These are phyloP conservation scores for Callyntrura guangdongensis DNA, from an alignment of 2,888 invertebrate species.

Conservation along the genomic window DNA sequence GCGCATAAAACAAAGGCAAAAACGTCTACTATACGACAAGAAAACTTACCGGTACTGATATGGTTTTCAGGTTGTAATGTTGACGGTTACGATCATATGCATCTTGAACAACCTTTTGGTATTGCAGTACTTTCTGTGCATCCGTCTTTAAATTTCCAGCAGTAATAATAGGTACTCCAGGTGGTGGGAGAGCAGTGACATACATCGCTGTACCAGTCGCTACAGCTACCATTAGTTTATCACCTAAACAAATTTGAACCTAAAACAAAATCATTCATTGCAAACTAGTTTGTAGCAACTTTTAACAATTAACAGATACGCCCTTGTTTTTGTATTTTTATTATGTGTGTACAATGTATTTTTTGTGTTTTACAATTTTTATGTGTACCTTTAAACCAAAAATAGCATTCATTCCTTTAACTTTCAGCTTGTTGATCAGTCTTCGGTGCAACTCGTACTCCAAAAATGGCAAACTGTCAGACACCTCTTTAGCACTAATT, in stretches of 20 bases:
- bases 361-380: not conserved
- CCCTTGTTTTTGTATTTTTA: not conserved
- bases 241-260: conserved; percentile 94
- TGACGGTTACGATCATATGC: conserved; percentile 91
- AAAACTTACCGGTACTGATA: conserved; percentile 85
- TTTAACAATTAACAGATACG: not conserved
- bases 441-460: conserved; percentile 98
- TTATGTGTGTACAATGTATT: not conserved
- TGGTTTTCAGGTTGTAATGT: conserved; percentile 89
- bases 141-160: conserved; percentile 90
- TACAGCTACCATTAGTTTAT: conserved; percentile 94
- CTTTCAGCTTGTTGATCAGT: conserved; percentile 95
- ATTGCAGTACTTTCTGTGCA: conserved; percentile 89
- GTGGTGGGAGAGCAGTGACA: conserved; percentile 92
- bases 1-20: too few species aligned
- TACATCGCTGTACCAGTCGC: conserved; percentile 95
- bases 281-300: too few species aligned
- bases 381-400: conserved; percentile 91
- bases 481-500: conserved; percentile 96
- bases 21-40: not conserved
- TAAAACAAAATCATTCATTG: conserved; percentile 81
- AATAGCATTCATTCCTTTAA: conserved; percentile 97
- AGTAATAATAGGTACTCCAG: conserved; percentile 90
- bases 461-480: conserved; percentile 97
- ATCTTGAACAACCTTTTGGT: conserved; percentile 90